Conservation (phyloP, 2,797 vertebrate genomes). For the Synanceia verrucosa region DNA sequence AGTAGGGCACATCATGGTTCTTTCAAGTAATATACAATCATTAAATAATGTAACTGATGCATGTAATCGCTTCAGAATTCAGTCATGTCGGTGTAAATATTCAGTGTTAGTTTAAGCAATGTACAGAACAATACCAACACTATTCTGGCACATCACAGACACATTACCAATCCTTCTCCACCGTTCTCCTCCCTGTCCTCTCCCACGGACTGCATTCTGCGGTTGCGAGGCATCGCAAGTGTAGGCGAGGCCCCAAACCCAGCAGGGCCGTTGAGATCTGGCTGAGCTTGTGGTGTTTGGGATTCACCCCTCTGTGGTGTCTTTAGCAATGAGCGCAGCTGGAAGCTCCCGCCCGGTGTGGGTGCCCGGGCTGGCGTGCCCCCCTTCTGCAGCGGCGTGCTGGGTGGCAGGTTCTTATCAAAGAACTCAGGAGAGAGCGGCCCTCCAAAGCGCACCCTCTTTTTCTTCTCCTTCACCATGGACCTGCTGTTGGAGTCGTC, state of each 20-base stretch:
- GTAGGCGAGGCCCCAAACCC: conserved; percentile 65
- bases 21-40: background rate
- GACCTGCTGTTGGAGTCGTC: background rate
- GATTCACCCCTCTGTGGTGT: conserved; percentile 71
- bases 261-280: conserved; percentile 55
- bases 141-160: background rate
- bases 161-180: conserved; percentile 4
- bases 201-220: background rate
- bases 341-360: conserved; percentile 50
- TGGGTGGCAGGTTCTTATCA: conserved; percentile 82
- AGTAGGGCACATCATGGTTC: background rate
- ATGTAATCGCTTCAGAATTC: background rate
- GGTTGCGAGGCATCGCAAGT: conserved; percentile 19
- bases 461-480: conserved; percentile 59
- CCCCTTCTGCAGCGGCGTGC: conserved; percentile 82
- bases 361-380: conserved; percentile 61
- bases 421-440: conserved; percentile 83
- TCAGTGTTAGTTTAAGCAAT: background rate
- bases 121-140: background rate
- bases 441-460: conserved; percentile 79
- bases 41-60: background rate
- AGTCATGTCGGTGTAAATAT: too few relatives aligned
- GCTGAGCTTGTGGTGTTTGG: conserved; percentile 20
- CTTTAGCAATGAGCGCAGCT: conserved; percentile 75
- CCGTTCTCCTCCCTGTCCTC: conserved; percentile 10